Evolutionary conservation across 1,140 invertebrate genomes (phyloP).

Genomic region (Penaeus indicus): DNA sequence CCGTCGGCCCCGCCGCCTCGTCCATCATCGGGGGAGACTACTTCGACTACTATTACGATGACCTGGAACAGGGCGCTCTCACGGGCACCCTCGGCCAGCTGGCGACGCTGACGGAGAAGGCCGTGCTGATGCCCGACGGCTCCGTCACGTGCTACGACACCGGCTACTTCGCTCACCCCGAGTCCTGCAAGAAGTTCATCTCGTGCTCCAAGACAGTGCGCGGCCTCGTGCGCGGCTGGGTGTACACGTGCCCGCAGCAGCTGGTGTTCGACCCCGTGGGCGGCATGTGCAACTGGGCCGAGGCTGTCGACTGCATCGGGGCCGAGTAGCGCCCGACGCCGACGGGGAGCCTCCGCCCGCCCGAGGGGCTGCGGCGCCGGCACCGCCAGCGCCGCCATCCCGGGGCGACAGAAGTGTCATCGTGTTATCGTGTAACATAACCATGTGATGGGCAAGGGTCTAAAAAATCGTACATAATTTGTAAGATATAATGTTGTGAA

Average conservation of each 20-base stretch:
- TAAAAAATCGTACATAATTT: slow-evolving; percentile 1
- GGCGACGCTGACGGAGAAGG: slow-evolving; percentile 66
- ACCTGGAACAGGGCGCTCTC: slow-evolving; percentile 57
- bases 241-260: slow-evolving; percentile 87
- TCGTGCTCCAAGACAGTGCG: slow-evolving; percentile 83
- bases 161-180: slow-evolving; percentile 89
- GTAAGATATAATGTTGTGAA: not conserved
- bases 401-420: not conserved
- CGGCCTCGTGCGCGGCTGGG: slow-evolving; percentile 80
- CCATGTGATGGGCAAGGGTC: not conserved
- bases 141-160: slow-evolving; percentile 85
- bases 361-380: not conserved
- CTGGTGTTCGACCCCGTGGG: slow-evolving; percentile 89
- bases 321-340: not conserved
- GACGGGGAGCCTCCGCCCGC: not conserved
- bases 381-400: not conserved
- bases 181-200: slow-evolving; percentile 89
- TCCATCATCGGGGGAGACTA: slow-evolving; percentile 53
- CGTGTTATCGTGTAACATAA: not conserved
- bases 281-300: slow-evolving; percentile 89
- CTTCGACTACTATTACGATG: slow-evolving; percentile 64
- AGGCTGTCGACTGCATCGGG: slow-evolving; percentile 64
- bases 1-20: slow-evolving; percentile 28
- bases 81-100: slow-evolving; percentile 67
- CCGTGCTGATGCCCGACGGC: slow-evolving; percentile 71